Conservation (phyloP, 2,113 vertebrate genomes). For the Myrmecophaga tridactyla region DNA sequence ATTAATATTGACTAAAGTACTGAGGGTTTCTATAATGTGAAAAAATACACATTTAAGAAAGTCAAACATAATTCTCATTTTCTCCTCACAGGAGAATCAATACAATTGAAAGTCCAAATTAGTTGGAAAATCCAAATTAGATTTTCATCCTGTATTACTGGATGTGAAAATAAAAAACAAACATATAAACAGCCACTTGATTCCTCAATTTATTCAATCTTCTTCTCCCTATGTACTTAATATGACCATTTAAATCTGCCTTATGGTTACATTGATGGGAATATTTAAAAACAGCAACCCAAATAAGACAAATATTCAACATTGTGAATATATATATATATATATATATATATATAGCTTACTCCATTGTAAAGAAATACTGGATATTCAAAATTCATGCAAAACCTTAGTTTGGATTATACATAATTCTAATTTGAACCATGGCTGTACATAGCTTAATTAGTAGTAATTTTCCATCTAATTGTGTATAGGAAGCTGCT, state of each 20-base stretch:
- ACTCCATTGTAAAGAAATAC: not conserved
- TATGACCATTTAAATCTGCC: conserved; percentile 52
- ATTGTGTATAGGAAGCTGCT: not conserved
- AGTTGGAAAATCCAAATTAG: not conserved
- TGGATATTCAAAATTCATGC: not conserved
- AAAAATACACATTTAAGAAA: conserved; percentile 64
- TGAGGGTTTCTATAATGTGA: conserved; percentile 47
- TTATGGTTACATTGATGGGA: not conserved
- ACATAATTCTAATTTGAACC: conserved; percentile 48
- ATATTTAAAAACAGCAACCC: conserved; percentile 17
- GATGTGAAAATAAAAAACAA: too few species aligned
- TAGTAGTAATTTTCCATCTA: conserved; percentile 46
- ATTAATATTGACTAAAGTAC: conserved; percentile 62
- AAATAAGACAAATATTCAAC: conserved; percentile 47
- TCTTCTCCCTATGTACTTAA: conserved; percentile 40
- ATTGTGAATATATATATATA: not conserved
- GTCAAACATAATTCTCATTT: conserved; percentile 62
- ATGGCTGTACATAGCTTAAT: conserved; percentile 5
- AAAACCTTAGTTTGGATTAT: conserved; percentile 24
- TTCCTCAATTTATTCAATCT: conserved; percentile 35
- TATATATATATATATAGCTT: not conserved
- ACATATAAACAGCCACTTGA: not conserved
- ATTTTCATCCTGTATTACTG: conserved; percentile 24
- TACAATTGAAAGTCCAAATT: conserved; percentile 57
- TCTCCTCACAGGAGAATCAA: conserved; percentile 57